Conservation (phyloP, 2,888 invertebrate species). For the Silvanus unidentatus region DNA sequence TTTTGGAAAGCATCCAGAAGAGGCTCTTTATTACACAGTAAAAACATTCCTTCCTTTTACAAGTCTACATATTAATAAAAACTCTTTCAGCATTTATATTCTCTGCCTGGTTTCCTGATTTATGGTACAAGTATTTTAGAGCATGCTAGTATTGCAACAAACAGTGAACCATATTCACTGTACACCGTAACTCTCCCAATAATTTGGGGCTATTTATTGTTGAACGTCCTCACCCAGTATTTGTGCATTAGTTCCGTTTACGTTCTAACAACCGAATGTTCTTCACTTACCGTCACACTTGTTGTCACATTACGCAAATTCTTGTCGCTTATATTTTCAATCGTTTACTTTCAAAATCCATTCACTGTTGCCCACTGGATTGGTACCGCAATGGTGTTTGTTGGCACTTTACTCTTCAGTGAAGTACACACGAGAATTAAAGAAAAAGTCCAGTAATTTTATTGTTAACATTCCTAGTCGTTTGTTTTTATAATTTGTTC, state of each 20-base stretch:
- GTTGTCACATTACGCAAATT: slow-evolving; percentile 96
- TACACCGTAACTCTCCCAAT: slow-evolving; percentile 63
- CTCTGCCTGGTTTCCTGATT: slow-evolving; percentile 83
- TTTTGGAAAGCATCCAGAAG: slow-evolving; percentile 87
- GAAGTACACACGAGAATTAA: slow-evolving; percentile 50
- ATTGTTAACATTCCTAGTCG: no score
- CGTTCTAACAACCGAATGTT: slow-evolving; percentile 86
- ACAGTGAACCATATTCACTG: slow-evolving; percentile 54
- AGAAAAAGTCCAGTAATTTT: no score
- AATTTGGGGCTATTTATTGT: slow-evolving; percentile 69
- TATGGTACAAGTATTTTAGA: slow-evolving; percentile 70
- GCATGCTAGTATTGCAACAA: slow-evolving; percentile 67
- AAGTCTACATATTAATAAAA: slow-evolving; percentile 8
- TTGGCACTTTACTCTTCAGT: slow-evolving; percentile 89
- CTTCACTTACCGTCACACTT: slow-evolving; percentile 89
- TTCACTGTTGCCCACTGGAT: slow-evolving; percentile 89
- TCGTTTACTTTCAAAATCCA: slow-evolving; percentile 88
- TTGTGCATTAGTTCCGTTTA: slow-evolving; percentile 94
- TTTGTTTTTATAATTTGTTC: no score
- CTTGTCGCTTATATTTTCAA: slow-evolving; percentile 89
- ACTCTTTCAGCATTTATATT: slow-evolving; percentile 70
- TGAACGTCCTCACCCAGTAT: slow-evolving; percentile 85
- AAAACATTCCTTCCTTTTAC: slow-evolving; percentile 26
- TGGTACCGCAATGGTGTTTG: slow-evolving; percentile 84
- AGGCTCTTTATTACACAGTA: slow-evolving; percentile 80